Evolutionary conservation across 1,140 invertebrate genomes (phyloP).

Genomic region (Triops longicaudatus): DNA sequence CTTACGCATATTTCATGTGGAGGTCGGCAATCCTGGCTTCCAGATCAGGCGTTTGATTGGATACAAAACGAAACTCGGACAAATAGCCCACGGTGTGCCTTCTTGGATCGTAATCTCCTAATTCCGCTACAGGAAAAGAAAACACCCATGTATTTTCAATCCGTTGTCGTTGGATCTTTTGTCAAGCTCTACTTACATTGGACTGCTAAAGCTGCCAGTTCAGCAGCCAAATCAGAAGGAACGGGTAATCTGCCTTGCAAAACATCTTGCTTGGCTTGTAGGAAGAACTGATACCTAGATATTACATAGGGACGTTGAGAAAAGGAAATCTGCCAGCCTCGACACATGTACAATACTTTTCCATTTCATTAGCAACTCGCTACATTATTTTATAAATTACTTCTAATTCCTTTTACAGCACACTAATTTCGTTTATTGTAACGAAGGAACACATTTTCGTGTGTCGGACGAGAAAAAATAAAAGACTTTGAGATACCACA

Average conservation of each 20-base stretch:
- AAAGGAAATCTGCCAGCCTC: not conserved
- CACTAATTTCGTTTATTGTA: not conserved
- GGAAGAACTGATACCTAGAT: constrained; percentile 87
- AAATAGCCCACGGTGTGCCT: constrained; percentile 85
- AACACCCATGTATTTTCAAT: constrained; percentile 27
- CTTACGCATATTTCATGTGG: constrained; percentile 75
- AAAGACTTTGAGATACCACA: not conserved
- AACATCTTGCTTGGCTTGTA: constrained; percentile 92
- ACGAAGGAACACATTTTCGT: not conserved
- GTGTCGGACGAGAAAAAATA: not conserved
- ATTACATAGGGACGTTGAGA: constrained; percentile 27
- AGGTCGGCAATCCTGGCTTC: constrained; percentile 80
- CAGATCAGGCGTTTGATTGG: constrained; percentile 84
- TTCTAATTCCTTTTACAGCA: not conserved
- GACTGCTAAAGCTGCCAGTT: constrained; percentile 84
- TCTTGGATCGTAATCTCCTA: constrained; percentile 90
- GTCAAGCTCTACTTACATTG: constrained; percentile 72
- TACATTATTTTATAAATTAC: not conserved
- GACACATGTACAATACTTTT: not conserved
- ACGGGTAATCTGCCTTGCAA: constrained; percentile 80
- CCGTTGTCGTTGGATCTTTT: constrained; percentile 38
- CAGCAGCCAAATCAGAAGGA: constrained; percentile 76
- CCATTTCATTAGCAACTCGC: not conserved
- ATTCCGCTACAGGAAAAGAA: constrained; percentile 65
- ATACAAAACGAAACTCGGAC: constrained; percentile 91